Evolutionary conservation across 2,113 vertebrate species (phyloP).

Genomic region (Psettodes erumei): DNA sequence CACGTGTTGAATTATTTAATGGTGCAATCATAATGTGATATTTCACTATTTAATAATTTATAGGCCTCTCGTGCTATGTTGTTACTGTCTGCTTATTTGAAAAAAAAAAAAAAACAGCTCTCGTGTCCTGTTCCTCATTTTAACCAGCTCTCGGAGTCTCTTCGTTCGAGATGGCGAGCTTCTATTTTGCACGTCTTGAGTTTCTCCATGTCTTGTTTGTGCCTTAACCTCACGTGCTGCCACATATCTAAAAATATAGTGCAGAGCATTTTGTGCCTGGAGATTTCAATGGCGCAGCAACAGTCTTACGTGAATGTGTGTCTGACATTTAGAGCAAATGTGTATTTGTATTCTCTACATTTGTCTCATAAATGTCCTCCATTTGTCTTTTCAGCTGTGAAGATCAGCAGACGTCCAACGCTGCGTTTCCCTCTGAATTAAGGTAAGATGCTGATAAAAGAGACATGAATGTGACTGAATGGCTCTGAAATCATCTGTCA

Average conservation of each 20-base stretch:
- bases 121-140: neutral
- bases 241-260: slow-evolving; percentile 24
- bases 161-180: slow-evolving; percentile 8
- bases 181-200: slow-evolving; percentile 19
- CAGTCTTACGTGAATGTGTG: neutral
- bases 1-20: neutral
- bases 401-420: slow-evolving; percentile 67
- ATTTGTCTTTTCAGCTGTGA: slow-evolving; percentile 73
- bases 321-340: neutral
- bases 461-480: neutral
- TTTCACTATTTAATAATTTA: neutral
- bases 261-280: slow-evolving; percentile 2
- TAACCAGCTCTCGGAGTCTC: slow-evolving; percentile 16
- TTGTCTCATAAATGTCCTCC: slow-evolving; percentile 19
- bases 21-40: neutral
- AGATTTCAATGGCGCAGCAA: neutral
- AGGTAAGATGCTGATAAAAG: slow-evolving; percentile 63
- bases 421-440: slow-evolving; percentile 61
- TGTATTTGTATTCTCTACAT: neutral
- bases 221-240: slow-evolving; percentile 22
- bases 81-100: neutral
- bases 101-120: slow-evolving; percentile 1
- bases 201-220: slow-evolving; percentile 11
- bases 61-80: neutral
- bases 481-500: neutral